Conservation (phyloP, 1,140 invertebrate species). For the Lordiphosa stackelbergi region DNA sequence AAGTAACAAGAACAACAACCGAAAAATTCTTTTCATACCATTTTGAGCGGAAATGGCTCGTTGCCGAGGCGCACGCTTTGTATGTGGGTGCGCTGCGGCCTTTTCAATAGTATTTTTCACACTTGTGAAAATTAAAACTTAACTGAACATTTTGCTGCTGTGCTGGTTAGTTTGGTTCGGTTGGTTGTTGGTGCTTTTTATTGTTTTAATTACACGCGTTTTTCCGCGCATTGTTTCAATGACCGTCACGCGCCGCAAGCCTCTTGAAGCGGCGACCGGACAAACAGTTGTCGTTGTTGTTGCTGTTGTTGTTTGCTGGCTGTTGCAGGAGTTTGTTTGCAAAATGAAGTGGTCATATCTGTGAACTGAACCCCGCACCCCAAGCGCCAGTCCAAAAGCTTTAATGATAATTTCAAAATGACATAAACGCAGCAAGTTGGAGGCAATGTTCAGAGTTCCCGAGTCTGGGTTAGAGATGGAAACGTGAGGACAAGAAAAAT, state of each 20-base stretch:
- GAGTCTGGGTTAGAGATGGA: slow-evolving; percentile 20
- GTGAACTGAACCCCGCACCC: slow-evolving; percentile 5
- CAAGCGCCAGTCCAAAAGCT: slow-evolving; percentile 12
- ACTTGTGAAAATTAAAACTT: slow-evolving; percentile 74
- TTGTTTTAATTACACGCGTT: slow-evolving; percentile 74
- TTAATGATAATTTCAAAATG: slow-evolving; percentile 74
- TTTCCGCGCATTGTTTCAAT: slow-evolving; percentile 72
- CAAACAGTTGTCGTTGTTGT: slow-evolving; percentile 22
- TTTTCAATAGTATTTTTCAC: slow-evolving; percentile 72
- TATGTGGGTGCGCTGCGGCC: slow-evolving; percentile 34
- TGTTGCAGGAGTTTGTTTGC: slow-evolving; percentile 49
- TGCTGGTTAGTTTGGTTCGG: slow-evolving; percentile 15
- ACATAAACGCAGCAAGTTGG: slow-evolving; percentile 53
- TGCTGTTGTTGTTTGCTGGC: slow-evolving; percentile 5
- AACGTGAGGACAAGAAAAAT: background rate
- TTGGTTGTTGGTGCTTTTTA: slow-evolving; percentile 53
- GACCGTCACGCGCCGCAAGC: slow-evolving; percentile 66
- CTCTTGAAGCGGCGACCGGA: slow-evolving; percentile 19
- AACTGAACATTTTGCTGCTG: slow-evolving; percentile 62
- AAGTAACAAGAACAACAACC: background rate
- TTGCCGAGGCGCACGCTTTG: slow-evolving; percentile 48
- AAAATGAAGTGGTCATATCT: slow-evolving; percentile 72
- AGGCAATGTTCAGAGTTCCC: slow-evolving; percentile 12
- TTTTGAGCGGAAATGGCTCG: slow-evolving; percentile 57
- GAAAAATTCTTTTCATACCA: slow-evolving; percentile 13